Base-by-base conservation (phyloP, 2,113 vertebrate genomes). In the Nesoenas mayeri region DNA sequence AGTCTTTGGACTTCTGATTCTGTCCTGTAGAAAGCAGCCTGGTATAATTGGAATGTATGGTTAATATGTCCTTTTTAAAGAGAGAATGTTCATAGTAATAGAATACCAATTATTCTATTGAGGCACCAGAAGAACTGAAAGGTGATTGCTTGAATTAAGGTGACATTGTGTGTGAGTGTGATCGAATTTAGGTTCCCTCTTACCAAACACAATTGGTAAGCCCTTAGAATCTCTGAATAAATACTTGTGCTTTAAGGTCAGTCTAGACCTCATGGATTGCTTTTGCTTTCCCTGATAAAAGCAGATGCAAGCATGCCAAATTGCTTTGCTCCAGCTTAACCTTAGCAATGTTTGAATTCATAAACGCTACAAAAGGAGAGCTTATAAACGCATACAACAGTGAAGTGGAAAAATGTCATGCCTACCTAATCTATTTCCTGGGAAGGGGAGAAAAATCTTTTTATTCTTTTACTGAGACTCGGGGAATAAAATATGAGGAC, bases 251-350 rank as follows among this genome's bases (percentile, higher is more conserved):
- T 66, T 88, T 96, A 91, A 95, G 96, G 95, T 97, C 91, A 84
- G 31, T 82, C 72, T 57, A 79, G 95, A 87, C 88, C 90, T 96
- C 93, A 54, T 75, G 94, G 96, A 89, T 90, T 92, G 88, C 85
- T 91, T 96, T 97, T 94, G 85, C 94, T 97, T 96, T 96, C 84
- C 71, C 88, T 72, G 87, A 97, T 97, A 97, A 98, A 98, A 96
- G 96, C 73, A 86, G 91, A 97, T 85, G 91, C 95, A 96, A 90
- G 96, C 95, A 56, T 96, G 89, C 92, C 96, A 96, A 96, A 98
- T 98, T 97, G 96, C 97, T 97, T 98, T 98, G 96, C 98, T 98
- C 93, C 22, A 29, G 96, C 94, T 98, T 98, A 97, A 97, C 97
- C 96, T 66, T 94, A 80, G 89, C 94, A 82, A 85, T 92, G 91